Evolutionary conservation across 2,888 invertebrate genomes (phyloP).

Genomic region (Parnassius smintheus): DNA sequence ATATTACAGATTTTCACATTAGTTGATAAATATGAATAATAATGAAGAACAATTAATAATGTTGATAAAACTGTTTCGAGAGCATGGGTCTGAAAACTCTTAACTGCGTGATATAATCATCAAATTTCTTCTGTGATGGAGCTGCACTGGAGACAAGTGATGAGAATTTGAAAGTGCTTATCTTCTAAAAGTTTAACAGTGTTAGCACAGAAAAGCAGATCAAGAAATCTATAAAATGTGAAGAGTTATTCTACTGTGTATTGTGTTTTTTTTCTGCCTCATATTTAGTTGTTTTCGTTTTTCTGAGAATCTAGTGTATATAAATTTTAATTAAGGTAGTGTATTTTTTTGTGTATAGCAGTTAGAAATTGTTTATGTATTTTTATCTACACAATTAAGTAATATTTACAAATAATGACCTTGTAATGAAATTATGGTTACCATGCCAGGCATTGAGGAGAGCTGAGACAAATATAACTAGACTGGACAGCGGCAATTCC

Average conservation of each 20-base stretch:
- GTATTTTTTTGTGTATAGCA: not conserved
- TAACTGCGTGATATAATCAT: not conserved
- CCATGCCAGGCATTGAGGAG: too few relatives aligned
- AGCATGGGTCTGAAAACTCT: conserved; percentile 17
- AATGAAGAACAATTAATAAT: conserved; percentile 5
- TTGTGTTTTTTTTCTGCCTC: too few relatives aligned
- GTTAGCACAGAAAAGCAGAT: not conserved
- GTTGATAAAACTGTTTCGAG: conserved; percentile 6
- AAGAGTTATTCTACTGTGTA: not conserved
- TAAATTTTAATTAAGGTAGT: not conserved
- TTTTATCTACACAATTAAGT: not conserved
- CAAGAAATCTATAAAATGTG: not conserved
- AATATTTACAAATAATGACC: not conserved
- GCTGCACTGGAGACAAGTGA: not conserved
- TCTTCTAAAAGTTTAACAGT: not conserved
- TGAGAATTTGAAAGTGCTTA: not conserved
- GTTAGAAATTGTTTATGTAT: conserved; percentile 7
- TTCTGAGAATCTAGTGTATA: not conserved
- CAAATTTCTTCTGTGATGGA: not conserved
- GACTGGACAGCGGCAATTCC: too few relatives aligned
- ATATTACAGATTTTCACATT: conserved; percentile 7
- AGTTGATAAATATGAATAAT: conserved; percentile 2
- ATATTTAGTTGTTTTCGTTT: too few relatives aligned
- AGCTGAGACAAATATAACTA: too few relatives aligned
- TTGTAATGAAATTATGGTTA: too few relatives aligned